phyloP scores from a whole-genome alignment of 2,113 vertebrate species.

The Pelusios castaneus region DNA sequence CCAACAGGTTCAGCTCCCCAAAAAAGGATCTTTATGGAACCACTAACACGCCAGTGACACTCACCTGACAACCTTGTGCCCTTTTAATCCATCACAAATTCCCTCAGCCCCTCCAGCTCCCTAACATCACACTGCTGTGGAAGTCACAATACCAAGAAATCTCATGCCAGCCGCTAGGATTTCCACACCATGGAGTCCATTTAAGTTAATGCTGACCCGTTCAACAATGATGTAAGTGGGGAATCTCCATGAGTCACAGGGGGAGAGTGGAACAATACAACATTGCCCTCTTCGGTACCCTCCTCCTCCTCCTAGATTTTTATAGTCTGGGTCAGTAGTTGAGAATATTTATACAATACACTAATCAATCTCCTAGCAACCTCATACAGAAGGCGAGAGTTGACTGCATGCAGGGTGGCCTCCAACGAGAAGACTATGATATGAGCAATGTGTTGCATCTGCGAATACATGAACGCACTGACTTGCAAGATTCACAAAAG shows the following conservation, averaged over 20 bases:
- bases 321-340: too few species aligned
- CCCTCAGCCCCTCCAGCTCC: neutral
- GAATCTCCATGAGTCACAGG: rapidly evolving
- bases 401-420: too few species aligned
- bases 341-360: too few species aligned
- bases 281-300: neutral
- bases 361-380: neutral
- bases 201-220: too few species aligned
- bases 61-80: neutral
- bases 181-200: too few species aligned
- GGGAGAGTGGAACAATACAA: neutral
- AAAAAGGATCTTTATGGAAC: rapidly evolving
- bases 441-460: too few species aligned
- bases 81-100: neutral
- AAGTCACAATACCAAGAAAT: too few species aligned
- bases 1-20: neutral
- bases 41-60: too few species aligned
- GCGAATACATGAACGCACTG: too few species aligned
- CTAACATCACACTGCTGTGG: too few species aligned
- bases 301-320: neutral
- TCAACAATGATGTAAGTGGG: rapidly evolving
- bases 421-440: too few species aligned
- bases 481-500: neutral
- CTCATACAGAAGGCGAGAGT: neutral
- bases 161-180: too few species aligned